These are phyloP conservation scores for Eulithis testata DNA, from an alignment of 2,888 invertebrate genomes.

Conservation along the genomic window DNA sequence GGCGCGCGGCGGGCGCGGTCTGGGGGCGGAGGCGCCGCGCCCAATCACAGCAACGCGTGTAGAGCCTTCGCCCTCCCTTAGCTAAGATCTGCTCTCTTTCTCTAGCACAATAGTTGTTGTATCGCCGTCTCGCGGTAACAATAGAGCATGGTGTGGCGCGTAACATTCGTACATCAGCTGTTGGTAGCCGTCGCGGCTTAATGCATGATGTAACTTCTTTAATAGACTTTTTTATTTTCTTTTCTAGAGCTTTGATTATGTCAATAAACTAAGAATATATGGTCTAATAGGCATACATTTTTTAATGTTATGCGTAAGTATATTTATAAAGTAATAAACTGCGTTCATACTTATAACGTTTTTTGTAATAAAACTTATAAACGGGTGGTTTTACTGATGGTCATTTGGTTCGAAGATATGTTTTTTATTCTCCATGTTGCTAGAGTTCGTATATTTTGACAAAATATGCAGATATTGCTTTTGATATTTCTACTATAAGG, in stretches of 20 bases:
- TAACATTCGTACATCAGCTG: conserved; percentile 72
- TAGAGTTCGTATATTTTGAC: conserved; percentile 15
- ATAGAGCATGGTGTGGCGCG: conserved; percentile 63
- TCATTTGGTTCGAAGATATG: conserved; percentile 20
- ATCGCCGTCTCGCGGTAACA: conserved; percentile 56
- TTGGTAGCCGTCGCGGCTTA: conserved; percentile 66
- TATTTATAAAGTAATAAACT: conserved; percentile 33
- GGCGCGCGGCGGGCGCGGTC: conserved; percentile 69
- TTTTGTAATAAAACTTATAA: conserved; percentile 23
- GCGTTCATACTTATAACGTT: conserved; percentile 13
- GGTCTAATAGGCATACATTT: conserved; percentile 32
- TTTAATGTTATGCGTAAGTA: conserved; percentile 25
- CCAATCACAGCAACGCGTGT: conserved; percentile 65
- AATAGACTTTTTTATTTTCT: conserved; percentile 54
- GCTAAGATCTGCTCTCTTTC: conserved; percentile 52
- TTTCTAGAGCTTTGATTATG: conserved; percentile 50
- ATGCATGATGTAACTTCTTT: conserved; percentile 73
- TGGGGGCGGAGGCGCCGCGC: conserved; percentile 61
- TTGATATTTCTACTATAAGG: conserved; percentile 9
- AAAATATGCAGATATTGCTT: conserved; percentile 6
- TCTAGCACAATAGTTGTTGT: conserved; percentile 46
- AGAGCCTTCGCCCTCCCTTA: conserved; percentile 76
- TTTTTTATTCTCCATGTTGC: conserved; percentile 18
- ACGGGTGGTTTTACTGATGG: conserved; percentile 23
- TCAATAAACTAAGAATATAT: conserved; percentile 46